phyloP scores from a whole-genome alignment of 2,888 invertebrate species.

The Ichneumoninae sp. region DNA sequence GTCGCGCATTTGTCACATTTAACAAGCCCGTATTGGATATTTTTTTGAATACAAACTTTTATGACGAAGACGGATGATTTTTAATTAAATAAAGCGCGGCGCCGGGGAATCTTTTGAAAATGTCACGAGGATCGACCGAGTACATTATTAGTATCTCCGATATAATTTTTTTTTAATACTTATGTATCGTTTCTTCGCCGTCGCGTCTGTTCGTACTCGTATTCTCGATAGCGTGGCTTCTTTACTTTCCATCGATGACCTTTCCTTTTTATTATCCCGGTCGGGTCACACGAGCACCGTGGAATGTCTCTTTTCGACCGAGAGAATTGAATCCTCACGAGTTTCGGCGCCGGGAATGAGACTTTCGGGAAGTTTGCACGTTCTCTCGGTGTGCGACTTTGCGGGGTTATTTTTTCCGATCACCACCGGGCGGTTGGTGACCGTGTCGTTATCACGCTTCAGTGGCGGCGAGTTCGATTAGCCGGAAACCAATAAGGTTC shows the following conservation, averaged over 20 bases:
- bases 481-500: slow-evolving; percentile 77
- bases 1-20: not conserved
- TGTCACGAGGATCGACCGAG: not conserved
- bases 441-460: slow-evolving; percentile 74
- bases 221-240: not conserved
- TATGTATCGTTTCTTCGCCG: not conserved
- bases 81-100: not conserved
- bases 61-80: not conserved
- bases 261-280: not conserved
- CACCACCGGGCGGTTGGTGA: slow-evolving; percentile 5
- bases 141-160: not conserved
- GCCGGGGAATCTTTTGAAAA: not conserved
- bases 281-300: not conserved
- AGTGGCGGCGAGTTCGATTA: slow-evolving; percentile 74
- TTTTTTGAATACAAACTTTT: not conserved
- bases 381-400: slow-evolving; percentile 12
- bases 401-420: slow-evolving; percentile 44
- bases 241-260: not conserved
- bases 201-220: not conserved
- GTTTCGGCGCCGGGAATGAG: slow-evolving; percentile 22
- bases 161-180: not conserved
- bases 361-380: slow-evolving; percentile 31
- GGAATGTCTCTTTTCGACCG: not conserved
- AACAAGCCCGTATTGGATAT: no score
- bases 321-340: slow-evolving; percentile 45